These are phyloP conservation scores for Horisme vitalbata DNA, from an alignment of 2,888 invertebrate genomes.

Conservation along the genomic window DNA sequence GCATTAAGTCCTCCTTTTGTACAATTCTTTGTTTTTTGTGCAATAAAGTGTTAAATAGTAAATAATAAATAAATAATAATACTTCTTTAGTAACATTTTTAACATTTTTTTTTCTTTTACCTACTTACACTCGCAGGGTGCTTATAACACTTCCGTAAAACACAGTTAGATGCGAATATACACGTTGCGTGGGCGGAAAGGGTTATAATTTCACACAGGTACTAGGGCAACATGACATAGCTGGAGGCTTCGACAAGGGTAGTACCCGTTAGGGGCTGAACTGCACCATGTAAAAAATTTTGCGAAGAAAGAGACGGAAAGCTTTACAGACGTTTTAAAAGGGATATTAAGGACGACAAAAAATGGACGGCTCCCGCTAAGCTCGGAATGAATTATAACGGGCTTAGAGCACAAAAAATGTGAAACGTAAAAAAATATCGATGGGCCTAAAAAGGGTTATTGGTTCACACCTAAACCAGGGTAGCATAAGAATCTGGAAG, in stretches of 20 bases:
- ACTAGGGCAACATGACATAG: constrained; percentile 38
- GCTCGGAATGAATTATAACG: constrained; percentile 19
- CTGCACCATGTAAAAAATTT: constrained; percentile 1
- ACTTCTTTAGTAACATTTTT: no score
- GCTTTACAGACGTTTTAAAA: constrained; percentile 3
- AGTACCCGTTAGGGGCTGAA: constrained; percentile 11
- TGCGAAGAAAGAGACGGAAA: constrained; percentile 1
- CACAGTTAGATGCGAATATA: not conserved
- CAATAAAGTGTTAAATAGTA: no score
- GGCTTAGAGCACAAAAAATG: constrained; percentile 11
- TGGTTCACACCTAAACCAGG: constrained; percentile 44
- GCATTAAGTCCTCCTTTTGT: no score
- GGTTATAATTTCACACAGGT: constrained; percentile 41
- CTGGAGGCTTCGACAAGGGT: constrained; percentile 23
- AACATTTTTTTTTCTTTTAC: no score
- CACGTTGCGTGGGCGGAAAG: constrained; percentile 7
- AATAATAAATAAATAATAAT: no score
- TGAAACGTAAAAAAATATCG: constrained; percentile 26
- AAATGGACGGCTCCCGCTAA: constrained; percentile 17
- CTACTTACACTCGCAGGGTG: no score
- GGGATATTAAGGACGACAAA: constrained; percentile 14
- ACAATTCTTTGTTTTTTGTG: no score
- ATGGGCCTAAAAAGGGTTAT: constrained; percentile 27
- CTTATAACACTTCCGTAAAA: no score
- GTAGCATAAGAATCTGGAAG: constrained; percentile 28